Percentiles rank a stretch among this genome's conserved stretches.
Conservation (phyloP, 1,140 invertebrate genomes). For the Anoplolepis gracilipes region DNA sequence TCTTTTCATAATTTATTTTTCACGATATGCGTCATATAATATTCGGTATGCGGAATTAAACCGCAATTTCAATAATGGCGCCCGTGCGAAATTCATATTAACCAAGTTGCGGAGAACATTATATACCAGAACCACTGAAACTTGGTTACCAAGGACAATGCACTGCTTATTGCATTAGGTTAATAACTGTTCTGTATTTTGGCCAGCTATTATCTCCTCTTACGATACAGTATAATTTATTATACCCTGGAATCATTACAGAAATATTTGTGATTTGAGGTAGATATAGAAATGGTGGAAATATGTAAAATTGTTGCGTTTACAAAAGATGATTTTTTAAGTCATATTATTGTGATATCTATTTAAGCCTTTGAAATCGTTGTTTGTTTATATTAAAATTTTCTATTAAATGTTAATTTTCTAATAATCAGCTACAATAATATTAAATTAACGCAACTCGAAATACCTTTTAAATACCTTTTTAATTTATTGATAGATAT, state of each 20-base stretch:
- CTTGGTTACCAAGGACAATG: constrained; percentile 56
- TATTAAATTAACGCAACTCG: neutral
- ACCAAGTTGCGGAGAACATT: constrained; percentile 35
- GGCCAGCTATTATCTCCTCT: constrained; percentile 36
- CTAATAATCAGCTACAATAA: neutral
- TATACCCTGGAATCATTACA: neutral
- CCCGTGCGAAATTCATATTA: constrained; percentile 42
- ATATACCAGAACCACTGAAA: constrained; percentile 35
- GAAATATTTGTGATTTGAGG: neutral
- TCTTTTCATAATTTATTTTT: constrained; percentile 27
- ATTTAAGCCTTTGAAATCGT: no score
- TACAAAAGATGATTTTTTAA: neutral
- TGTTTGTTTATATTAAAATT: constrained; percentile 15
- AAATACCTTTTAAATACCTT: constrained; percentile 7
- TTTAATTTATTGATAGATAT: neutral
- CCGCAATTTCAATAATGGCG: constrained; percentile 53
- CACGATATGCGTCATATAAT: constrained; percentile 17
- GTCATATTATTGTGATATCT: neutral
- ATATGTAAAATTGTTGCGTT: neutral
- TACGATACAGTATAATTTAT: constrained; percentile 9
- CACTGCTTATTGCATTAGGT: constrained; percentile 53
- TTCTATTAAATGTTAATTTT: neutral
- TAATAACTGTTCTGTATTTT: constrained; percentile 46
- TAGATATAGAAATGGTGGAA: neutral
- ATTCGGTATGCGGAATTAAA: constrained; percentile 19